A percentile compares a stretch with the other conserved stretches of the same genome.
Conservation (phyloP, 2,888 invertebrate genomes). For the Bibio marci region DNA sequence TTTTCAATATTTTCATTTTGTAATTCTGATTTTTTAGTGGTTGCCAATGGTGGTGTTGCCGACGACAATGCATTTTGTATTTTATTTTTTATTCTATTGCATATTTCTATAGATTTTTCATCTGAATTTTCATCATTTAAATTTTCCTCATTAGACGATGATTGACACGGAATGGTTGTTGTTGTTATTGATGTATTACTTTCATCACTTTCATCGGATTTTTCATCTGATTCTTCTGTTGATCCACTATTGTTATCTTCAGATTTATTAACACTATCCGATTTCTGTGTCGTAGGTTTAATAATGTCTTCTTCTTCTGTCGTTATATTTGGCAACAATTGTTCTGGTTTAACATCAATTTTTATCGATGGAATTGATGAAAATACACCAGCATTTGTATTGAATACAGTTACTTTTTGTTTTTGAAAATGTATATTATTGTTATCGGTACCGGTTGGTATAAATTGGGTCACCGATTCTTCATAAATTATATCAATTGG, state of each 20-base stretch:
- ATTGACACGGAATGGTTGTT: no score
- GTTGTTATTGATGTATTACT: no score
- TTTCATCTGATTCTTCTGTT: background rate
- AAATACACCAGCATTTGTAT: slow-evolving; percentile 6
- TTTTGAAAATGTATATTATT: background rate
- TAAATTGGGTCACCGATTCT: background rate
- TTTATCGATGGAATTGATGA: slow-evolving; percentile 6
- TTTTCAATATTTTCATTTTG: slow-evolving; percentile 5
- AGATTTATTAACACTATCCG: background rate
- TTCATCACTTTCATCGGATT: no score
- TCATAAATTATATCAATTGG: background rate
- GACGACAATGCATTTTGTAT: no score
- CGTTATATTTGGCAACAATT: no score
- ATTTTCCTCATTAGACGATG: no score
- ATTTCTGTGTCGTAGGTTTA: background rate
- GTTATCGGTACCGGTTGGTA: background rate
- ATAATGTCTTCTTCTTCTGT: no score
- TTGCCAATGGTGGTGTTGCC: slow-evolving; percentile 7
- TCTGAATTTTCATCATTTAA: no score
- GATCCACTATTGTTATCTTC: background rate
- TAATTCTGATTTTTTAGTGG: slow-evolving; percentile 14
- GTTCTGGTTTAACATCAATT: background rate
- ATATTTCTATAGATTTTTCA: no score
- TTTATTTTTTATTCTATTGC: background rate
- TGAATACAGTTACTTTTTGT: slow-evolving; percentile 12